Evolutionary conservation across 2,888 invertebrate genomes (phyloP).

Genomic region (Agonopterix alstromeriana): DNA sequence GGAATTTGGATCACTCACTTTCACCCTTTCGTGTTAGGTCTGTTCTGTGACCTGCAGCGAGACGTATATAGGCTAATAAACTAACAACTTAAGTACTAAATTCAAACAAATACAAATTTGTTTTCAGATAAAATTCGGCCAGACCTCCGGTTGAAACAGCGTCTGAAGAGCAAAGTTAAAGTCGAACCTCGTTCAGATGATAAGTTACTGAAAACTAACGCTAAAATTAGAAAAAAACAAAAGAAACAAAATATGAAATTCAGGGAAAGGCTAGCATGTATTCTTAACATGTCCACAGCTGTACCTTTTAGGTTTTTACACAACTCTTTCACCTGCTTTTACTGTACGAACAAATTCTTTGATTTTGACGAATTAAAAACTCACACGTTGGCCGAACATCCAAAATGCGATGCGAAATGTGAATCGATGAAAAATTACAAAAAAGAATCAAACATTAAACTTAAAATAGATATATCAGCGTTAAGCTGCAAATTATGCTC

Average conservation of each 20-base stretch:
- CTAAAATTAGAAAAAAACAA: too few relatives aligned
- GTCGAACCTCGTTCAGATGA: too few relatives aligned
- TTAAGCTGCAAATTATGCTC: slow-evolving; percentile 47
- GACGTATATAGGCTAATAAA: too few relatives aligned
- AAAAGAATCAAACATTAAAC: slow-evolving; percentile 38
- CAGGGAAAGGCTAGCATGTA: slow-evolving; percentile 51
- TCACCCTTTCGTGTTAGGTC: too few relatives aligned
- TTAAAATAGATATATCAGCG: slow-evolving; percentile 49
- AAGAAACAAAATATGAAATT: not conserved
- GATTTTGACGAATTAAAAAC: slow-evolving; percentile 44
- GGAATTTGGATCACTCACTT: too few relatives aligned
- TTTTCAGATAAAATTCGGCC: too few relatives aligned
- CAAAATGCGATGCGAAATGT: slow-evolving; percentile 42
- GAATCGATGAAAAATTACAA: slow-evolving; percentile 46
- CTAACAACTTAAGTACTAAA: too few relatives aligned
- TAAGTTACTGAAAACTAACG: too few relatives aligned
- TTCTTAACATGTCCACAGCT: slow-evolving; percentile 54
- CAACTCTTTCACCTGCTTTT: slow-evolving; percentile 55
- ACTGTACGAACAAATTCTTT: slow-evolving; percentile 50
- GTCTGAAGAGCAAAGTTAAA: too few relatives aligned
- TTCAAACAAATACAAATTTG: too few relatives aligned
- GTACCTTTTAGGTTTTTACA: slow-evolving; percentile 56
- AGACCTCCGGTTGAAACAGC: too few relatives aligned
- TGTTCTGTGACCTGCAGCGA: too few relatives aligned
- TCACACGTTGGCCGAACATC: slow-evolving; percentile 46